These are phyloP conservation scores for Pogona vitticeps DNA, from an alignment of 2,113 vertebrate genomes.

Conservation along the genomic window DNA sequence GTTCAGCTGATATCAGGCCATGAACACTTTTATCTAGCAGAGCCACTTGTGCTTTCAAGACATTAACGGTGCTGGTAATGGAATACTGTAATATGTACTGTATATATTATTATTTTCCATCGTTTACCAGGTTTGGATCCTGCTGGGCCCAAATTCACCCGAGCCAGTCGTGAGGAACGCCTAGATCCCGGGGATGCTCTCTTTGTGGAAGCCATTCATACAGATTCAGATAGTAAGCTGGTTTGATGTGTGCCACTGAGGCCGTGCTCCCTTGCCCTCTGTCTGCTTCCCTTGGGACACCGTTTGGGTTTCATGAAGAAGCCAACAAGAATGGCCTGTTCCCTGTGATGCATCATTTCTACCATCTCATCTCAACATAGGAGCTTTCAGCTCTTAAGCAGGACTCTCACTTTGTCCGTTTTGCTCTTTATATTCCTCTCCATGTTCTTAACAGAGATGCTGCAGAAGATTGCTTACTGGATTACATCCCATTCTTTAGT, in stretches of 20 bases:
- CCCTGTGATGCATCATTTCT: too few species aligned
- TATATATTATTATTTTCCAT: constrained; percentile 3
- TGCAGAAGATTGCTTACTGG: too few species aligned
- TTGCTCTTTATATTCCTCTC: background rate
- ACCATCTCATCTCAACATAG: background rate
- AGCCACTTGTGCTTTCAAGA: background rate
- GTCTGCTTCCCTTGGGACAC: background rate
- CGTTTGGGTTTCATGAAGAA: background rate
- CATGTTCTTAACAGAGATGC: background rate
- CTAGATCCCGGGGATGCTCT: constrained; percentile 90
- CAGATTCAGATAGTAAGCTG: constrained; percentile 91
- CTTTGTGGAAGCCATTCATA: constrained; percentile 96
- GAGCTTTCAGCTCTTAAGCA: background rate
- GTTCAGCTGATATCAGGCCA: too few species aligned
- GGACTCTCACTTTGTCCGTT: background rate
- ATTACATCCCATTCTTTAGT: too few species aligned
- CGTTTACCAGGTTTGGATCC: constrained; percentile 86
- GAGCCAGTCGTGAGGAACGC: constrained; percentile 82
- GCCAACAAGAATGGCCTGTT: background rate
- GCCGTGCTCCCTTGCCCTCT: background rate
- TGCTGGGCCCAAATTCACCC: constrained; percentile 90
- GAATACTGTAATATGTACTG: background rate
- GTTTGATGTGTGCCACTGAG: background rate
- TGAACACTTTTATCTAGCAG: too few species aligned
- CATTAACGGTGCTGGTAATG: background rate